These are phyloP conservation scores for Poecile montanus DNA, from an alignment of 2,797 vertebrate species.

Conservation along the genomic window DNA sequence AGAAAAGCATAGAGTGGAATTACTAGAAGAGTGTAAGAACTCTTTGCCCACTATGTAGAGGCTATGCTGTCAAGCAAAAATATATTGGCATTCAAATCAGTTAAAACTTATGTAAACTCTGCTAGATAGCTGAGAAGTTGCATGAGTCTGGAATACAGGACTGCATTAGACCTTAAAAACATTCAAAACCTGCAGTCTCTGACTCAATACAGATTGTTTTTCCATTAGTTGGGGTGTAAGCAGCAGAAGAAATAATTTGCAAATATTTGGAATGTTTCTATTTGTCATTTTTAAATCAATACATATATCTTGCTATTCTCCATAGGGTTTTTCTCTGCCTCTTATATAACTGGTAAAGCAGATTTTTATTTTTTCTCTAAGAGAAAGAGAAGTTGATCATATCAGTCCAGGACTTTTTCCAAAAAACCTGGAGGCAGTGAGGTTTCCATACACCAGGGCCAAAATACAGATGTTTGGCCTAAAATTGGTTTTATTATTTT, in stretches of 20 bases:
- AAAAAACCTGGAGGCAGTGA: constrained; percentile 54
- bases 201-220: background rate
- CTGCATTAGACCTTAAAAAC: constrained; percentile 4
- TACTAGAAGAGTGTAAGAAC: constrained; percentile 21
- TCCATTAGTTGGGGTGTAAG: background rate
- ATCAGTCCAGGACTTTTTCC: constrained; percentile 46
- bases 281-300: constrained; percentile 20
- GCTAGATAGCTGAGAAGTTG: constrained; percentile 5
- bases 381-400: constrained; percentile 23
- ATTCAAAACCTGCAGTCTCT: background rate
- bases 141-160: background rate
- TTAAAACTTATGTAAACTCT: constrained; percentile 30
- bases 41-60: background rate
- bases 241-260: background rate
- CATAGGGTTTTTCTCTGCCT: background rate
- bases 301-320: background rate
- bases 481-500: constrained; percentile 60
- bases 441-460: constrained; percentile 38
- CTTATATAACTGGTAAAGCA: constrained; percentile 20
- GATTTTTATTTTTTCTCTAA: constrained; percentile 13
- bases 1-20: constrained; percentile 29
- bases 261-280: constrained; percentile 1
- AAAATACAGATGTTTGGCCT: constrained; percentile 64
- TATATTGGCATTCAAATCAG: background rate
- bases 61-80: background rate